phyloP scores from a whole-genome alignment of 2,113 vertebrate genomes.

The Megaptera novaeangliae region DNA sequence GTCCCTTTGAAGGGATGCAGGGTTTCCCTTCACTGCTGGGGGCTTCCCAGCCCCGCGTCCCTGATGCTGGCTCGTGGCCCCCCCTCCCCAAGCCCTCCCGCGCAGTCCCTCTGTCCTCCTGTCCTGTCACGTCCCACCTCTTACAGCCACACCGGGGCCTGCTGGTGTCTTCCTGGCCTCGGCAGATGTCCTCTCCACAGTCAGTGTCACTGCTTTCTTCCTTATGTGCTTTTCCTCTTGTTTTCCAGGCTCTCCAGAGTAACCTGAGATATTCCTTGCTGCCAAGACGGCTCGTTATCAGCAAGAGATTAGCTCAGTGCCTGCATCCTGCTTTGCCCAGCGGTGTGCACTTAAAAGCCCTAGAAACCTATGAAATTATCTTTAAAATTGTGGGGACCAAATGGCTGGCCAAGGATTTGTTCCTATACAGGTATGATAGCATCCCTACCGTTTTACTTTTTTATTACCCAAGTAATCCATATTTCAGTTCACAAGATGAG shows the following conservation, averaged over 20 bases:
- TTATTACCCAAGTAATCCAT: accelerated
- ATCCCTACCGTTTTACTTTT: accelerated
- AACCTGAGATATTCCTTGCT: slow-evolving; percentile 95
- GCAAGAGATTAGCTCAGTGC: slow-evolving; percentile 96
- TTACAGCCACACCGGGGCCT: accelerated
- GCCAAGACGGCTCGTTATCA: slow-evolving; percentile 92
- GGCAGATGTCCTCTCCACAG: accelerated
- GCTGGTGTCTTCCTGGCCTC: accelerated
- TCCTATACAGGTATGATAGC: slow-evolving; percentile 88
- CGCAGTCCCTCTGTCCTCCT: neutral
- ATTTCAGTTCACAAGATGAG: neutral
- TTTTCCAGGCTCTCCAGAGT: slow-evolving; percentile 93
- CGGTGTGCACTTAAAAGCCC: slow-evolving; percentile 95
- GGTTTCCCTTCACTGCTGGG: neutral
- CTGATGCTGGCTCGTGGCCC: neutral
- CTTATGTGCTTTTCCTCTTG: neutral
- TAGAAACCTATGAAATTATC: slow-evolving; percentile 97
- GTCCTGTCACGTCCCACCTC: neutral
- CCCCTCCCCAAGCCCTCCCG: accelerated
- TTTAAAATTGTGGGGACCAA: slow-evolving; percentile 98
- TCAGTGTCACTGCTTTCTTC: accelerated
- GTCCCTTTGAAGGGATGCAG: neutral
- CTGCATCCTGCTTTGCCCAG: slow-evolving; percentile 96
- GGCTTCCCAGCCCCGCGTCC: neutral
- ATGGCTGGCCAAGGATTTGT: slow-evolving; percentile 92